These are phyloP conservation scores for Sitta europaea DNA, from an alignment of 2,113 vertebrate genomes.

Conservation along the genomic window DNA sequence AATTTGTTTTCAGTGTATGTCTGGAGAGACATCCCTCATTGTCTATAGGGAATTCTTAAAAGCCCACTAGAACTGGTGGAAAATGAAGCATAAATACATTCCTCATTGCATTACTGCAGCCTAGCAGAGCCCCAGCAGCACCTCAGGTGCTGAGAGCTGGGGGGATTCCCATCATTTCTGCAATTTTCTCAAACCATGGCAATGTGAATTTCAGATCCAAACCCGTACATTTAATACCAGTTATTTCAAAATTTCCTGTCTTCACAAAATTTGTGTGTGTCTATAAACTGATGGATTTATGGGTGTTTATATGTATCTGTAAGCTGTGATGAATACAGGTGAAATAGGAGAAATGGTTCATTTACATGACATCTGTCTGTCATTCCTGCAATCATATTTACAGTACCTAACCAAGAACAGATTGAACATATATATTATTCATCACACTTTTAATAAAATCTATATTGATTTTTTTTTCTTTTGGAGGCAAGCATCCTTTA, in stretches of 20 bases:
- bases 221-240: not conserved
- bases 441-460: not conserved
- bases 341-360: not conserved
- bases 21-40: not conserved
- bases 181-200: not conserved
- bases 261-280: not conserved
- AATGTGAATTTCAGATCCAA: not conserved
- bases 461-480: not conserved
- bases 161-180: not conserved
- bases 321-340: not conserved
- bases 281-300: not conserved
- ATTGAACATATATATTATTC: not conserved
- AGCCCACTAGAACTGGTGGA: not conserved
- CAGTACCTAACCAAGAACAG: not conserved
- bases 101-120: not conserved
- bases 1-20: not conserved
- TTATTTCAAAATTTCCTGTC: not conserved
- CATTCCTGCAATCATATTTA: not conserved
- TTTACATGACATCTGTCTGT: not conserved
- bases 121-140: not conserved
- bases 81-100: not conserved
- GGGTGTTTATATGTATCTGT: not conserved
- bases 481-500: not conserved
- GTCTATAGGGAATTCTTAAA: not conserved
- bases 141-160: not conserved